A percentile compares a stretch with the other conserved stretches of the same genome.
Conservation (phyloP, 2,113 vertebrate species). For the Martes martes region DNA sequence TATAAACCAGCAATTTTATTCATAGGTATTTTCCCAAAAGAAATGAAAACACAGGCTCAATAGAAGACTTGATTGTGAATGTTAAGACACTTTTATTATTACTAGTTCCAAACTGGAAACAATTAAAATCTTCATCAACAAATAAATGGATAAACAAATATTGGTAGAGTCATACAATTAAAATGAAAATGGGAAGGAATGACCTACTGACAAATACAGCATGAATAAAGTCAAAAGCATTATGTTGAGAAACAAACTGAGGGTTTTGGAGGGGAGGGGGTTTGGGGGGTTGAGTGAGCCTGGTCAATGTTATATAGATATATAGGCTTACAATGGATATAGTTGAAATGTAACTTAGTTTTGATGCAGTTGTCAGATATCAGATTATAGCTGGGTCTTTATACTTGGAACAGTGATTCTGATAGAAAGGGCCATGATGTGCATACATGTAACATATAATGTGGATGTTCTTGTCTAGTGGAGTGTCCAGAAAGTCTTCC, state of each 20-base stretch:
- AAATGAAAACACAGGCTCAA: neutral
- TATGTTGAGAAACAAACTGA: neutral
- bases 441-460: neutral
- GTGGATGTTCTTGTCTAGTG: neutral
- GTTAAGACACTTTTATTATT: neutral
- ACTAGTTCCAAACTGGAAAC: neutral
- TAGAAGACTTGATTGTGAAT: neutral
- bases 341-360: neutral
- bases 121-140: neutral
- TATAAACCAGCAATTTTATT: neutral
- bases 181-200: neutral
- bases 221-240: neutral
- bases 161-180: neutral
- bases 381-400: neutral
- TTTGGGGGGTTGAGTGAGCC: no score
- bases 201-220: neutral
- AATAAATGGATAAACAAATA: neutral
- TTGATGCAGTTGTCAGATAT: neutral
- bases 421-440: neutral
- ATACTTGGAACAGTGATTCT: neutral
- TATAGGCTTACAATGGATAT: neutral
- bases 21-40: neutral
- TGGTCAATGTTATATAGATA: neutral
- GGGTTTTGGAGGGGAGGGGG: no score
- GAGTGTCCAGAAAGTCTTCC: neutral